Percentiles rank a stretch among this genome's conserved stretches.
These are phyloP conservation scores for Idaea aversata DNA, from an alignment of 2,888 invertebrate species.

Conservation along the genomic window DNA sequence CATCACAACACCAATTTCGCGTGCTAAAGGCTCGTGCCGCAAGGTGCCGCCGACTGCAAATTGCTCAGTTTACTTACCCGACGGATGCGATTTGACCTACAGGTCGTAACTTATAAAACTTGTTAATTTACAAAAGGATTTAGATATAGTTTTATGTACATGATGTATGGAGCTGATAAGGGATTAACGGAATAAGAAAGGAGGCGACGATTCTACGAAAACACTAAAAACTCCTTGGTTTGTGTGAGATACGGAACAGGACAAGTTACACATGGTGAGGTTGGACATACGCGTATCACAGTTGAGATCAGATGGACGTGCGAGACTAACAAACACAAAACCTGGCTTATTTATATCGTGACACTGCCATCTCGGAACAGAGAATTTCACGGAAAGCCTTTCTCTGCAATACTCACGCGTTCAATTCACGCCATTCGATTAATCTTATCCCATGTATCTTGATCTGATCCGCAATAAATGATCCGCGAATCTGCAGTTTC, in stretches of 20 bases:
- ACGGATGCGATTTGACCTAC: conserved; percentile 19
- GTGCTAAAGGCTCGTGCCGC: conserved; percentile 53
- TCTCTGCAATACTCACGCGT: conserved; percentile 44
- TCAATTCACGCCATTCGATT: conserved; percentile 44
- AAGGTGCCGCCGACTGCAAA: conserved; percentile 42
- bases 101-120: conserved; percentile 16
- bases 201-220: conserved; percentile 27
- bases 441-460: conserved; percentile 48
- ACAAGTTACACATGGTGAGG: conserved; percentile 27
- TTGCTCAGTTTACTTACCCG: conserved; percentile 39
- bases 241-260: conserved; percentile 24
- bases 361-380: conserved; percentile 48
- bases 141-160: conserved; percentile 16
- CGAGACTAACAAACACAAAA: conserved; percentile 40
- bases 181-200: conserved; percentile 16
- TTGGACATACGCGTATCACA: conserved; percentile 39
- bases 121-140: conserved; percentile 9
- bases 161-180: conserved; percentile 13
- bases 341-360: conserved; percentile 40
- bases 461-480: conserved; percentile 37
- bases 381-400: conserved; percentile 50
- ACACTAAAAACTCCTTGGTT: conserved; percentile 19
- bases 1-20: conserved; percentile 59
- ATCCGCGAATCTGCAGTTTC: conserved; percentile 33
- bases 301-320: conserved; percentile 47